These are phyloP conservation scores for Chrysina gloriosa DNA, from an alignment of 2,888 invertebrate species.

Conservation along the genomic window DNA sequence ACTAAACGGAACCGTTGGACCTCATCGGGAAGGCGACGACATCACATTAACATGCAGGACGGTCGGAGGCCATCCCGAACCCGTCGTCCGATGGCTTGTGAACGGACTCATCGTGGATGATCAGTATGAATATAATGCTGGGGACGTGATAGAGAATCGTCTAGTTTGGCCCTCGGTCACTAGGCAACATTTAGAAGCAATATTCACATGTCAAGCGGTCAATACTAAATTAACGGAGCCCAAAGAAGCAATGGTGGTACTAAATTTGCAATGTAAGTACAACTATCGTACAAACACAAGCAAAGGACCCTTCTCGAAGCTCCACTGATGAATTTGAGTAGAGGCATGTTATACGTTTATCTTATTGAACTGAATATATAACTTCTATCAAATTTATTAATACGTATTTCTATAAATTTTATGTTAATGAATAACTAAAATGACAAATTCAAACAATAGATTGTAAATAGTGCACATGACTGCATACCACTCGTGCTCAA, in stretches of 20 bases:
- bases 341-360: no score
- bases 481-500: no score
- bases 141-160: slow-evolving; percentile 88
- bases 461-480: no score
- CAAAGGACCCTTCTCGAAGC: no score
- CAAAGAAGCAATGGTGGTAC: slow-evolving; percentile 78
- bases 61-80: slow-evolving; percentile 87
- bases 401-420: no score
- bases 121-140: slow-evolving; percentile 85
- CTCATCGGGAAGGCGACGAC: slow-evolving; percentile 87
- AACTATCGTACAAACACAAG: no score
- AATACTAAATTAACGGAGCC: slow-evolving; percentile 87
- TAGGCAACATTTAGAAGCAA: slow-evolving; percentile 84
- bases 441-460: no score
- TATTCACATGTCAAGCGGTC: slow-evolving; percentile 88
- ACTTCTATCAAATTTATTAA: no score
- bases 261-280: slow-evolving; percentile 83
- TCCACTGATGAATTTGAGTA: no score
- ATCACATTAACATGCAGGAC: slow-evolving; percentile 87
- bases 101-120: slow-evolving; percentile 85
- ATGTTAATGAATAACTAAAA: no score
- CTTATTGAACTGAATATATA: no score
- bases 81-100: slow-evolving; percentile 84
- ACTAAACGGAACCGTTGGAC: slow-evolving; percentile 84
- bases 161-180: slow-evolving; percentile 79